Percentiles rank a stretch among this genome's conserved stretches.
phyloP scores from a whole-genome alignment of 1,140 invertebrate species.

The Popillia japonica region DNA sequence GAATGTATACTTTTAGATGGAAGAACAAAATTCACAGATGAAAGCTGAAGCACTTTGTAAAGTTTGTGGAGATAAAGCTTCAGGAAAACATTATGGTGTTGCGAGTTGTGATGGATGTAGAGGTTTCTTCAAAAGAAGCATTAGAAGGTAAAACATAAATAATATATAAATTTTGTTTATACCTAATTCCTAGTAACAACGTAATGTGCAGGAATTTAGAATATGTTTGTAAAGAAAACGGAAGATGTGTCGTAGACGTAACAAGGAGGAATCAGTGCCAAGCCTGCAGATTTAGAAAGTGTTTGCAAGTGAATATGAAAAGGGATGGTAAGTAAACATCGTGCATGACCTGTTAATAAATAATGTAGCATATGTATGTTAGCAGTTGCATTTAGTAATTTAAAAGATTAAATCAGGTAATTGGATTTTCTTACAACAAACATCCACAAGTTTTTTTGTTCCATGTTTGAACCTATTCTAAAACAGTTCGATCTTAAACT shows the following conservation, averaged over 20 bases:
- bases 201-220: conserved; percentile 77
- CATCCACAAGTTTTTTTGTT: no score
- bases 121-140: conserved; percentile 92
- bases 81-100: conserved; percentile 93
- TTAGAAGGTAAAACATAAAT: conserved; percentile 70
- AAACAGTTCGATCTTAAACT: no score
- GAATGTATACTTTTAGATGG: conserved; percentile 50
- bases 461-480: no score
- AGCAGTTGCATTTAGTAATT: not conserved
- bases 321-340: conserved; percentile 79
- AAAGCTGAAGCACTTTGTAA: conserved; percentile 56
- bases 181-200: not conserved
- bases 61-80: conserved; percentile 90
- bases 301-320: conserved; percentile 94
- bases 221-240: conserved; percentile 93
- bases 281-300: conserved; percentile 92
- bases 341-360: no score
- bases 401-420: not conserved
- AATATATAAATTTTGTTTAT: conserved; percentile 1
- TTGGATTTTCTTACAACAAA: no score
- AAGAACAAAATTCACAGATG: conserved; percentile 47
- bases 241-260: conserved; percentile 89
- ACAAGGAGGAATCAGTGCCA: conserved; percentile 94
- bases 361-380: no score
- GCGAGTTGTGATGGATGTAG: conserved; percentile 88